phyloP scores from a whole-genome alignment of 2,888 invertebrate species.

The Alcis repandata region DNA sequence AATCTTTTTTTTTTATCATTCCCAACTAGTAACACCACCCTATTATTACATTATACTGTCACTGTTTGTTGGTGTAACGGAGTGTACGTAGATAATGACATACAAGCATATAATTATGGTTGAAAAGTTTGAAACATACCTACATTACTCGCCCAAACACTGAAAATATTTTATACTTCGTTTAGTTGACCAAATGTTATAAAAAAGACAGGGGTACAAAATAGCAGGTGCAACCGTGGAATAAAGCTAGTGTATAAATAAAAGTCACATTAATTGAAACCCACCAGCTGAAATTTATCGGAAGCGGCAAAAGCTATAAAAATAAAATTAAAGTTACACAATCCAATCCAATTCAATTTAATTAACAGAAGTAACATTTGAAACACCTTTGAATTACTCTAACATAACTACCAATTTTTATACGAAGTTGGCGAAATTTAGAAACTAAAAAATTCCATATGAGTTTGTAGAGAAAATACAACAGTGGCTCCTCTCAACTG shows the following conservation, averaged over 20 bases:
- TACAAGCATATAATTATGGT: no score
- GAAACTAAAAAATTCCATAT: background rate
- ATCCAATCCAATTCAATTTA: conserved; percentile 28
- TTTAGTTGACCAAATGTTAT: no score
- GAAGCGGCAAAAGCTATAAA: conserved; percentile 22
- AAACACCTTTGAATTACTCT: conserved; percentile 22
- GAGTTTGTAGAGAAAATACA: background rate
- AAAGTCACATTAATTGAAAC: conserved; percentile 1
- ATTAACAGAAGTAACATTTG: conserved; percentile 33
- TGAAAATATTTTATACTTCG: no score
- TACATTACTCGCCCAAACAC: no score
- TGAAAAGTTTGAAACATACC: no score
- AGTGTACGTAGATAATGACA: no score
- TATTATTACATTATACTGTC: no score
- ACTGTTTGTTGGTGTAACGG: no score
- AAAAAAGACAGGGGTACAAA: no score
- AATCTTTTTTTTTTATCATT: no score
- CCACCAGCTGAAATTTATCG: conserved; percentile 2
- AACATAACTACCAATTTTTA: background rate
- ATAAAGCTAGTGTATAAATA: background rate
- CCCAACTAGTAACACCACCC: no score
- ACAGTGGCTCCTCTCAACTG: background rate
- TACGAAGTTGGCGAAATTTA: background rate
- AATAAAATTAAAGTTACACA: conserved; percentile 16
- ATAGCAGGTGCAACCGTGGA: no score